Base-by-base conservation (phyloP, 2,888 invertebrate genomes). In the Latheticus oryzae region DNA sequence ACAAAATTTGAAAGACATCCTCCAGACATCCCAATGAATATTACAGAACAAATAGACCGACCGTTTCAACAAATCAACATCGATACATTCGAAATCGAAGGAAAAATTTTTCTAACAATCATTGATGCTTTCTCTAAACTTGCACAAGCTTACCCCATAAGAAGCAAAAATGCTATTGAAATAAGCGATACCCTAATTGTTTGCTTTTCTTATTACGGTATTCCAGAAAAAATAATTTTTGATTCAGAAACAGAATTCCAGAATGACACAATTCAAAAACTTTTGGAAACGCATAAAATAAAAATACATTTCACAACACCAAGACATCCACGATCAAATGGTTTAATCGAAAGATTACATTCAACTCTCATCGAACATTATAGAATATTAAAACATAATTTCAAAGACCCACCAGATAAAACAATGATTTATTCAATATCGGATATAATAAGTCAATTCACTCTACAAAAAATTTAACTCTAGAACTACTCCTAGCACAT, bases 61-160 rank as follows among this genome's bases (percentile, higher is more conserved):
- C 70, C 70, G 1, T 55, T 62, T 2, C 64, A 70, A 50, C 60
- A 63, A 3, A 30, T 71, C 7, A 67, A 69, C 35, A 21, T 69
- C 1, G 68, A 69, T 40, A 60, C 64, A 1, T 70, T 64, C 21
- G 60, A 54, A 13, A 35, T 37, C 15, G 16, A 42, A 33, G 37
- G 23, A 11, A 24, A 57, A 43, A 57, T 37, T 33, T 57, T 30
- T 16, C 13, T 52, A 9, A 57, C 51, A 9, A 33, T 57, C 11
- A 33, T 40, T 16, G 50, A 57, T 19, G 32, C 57, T 4, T 52
- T 57, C 37, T 42, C 43, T 5, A 43, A 57, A 37, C 43, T 43
- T 43, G 32, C 26, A 5, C 51, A 52, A 33, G 38, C 47, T 8
- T 30, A 58, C 19, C 28, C 38, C 3, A 15, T 59, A 7, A 5